Evolutionary conservation across 1,140 invertebrate species (phyloP).

Genomic region (Drosophila bipectinata): DNA sequence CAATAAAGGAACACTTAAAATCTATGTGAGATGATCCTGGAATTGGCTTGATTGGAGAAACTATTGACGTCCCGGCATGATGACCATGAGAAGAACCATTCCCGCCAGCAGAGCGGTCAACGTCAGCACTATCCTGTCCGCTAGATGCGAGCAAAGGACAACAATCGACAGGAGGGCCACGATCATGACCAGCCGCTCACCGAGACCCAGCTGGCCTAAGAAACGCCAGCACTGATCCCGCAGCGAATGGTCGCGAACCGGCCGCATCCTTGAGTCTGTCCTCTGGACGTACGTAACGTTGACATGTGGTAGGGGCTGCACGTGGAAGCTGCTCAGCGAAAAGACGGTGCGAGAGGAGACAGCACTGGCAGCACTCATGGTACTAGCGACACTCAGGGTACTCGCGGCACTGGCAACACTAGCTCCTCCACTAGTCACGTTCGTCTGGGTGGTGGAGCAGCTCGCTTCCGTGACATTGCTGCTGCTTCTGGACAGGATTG

Average conservation of each 20-base stretch:
- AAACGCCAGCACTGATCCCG: neutral
- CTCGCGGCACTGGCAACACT: neutral
- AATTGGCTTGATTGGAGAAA: constrained; percentile 3
- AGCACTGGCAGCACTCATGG: constrained; percentile 3
- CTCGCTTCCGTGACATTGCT: constrained; percentile 6
- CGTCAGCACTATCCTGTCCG: neutral
- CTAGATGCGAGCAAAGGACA: constrained; percentile 5
- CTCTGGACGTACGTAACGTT: constrained; percentile 25
- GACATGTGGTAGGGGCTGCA: constrained; percentile 33
- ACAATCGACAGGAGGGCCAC: constrained; percentile 1
- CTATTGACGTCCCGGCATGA: neutral
- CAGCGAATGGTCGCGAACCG: constrained; percentile 8
- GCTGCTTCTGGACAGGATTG: neutral
- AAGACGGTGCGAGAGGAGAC: constrained; percentile 35
- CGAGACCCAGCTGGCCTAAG: constrained; percentile 1
- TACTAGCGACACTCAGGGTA: constrained; percentile 10
- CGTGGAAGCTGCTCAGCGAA: constrained; percentile 31
- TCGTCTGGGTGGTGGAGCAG: constrained; percentile 2
- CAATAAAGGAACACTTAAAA: neutral
- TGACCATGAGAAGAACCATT: neutral
- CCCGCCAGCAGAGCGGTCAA: neutral
- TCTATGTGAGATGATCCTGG: neutral
- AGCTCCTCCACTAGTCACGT: neutral
- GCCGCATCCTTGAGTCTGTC: neutral
- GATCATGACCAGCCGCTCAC: constrained; percentile 1